Base-by-base conservation (phyloP, 2,888 invertebrate species). In the Drosophila mettleri region DNA sequence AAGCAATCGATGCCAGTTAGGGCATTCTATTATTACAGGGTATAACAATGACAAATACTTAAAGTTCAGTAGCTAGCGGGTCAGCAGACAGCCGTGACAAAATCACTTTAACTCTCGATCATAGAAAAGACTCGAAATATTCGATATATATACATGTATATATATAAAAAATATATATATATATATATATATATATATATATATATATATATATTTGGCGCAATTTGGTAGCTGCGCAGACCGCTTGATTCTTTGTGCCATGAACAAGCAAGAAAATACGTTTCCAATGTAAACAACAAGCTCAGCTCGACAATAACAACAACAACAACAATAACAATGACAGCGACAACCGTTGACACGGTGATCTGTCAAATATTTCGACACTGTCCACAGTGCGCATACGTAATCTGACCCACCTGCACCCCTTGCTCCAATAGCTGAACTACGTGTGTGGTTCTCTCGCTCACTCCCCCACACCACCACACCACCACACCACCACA, bases 361-460 rank as follows among this genome's bases (percentile, higher is more conserved):
- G 82, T 78, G 84, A 82, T 83, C 84, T 78, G 84, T 84, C 82
- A 74, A 82, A 78, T 62, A 80, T 79, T 83, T 80, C 80, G 73
- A 79, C 74, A 55, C 62, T 46, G 54, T 58, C 70, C 55, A 73
- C 68, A 51, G 46, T 39, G 60, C 69, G 69, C 54, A 74, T 74
- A 53, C 70, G 63, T 62, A 34, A 66, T 54, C 2, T 16, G 41
- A 14, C 33, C 24, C 27, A 24, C 38, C 55, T 9, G 38, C 31
- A 27, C 9, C 36, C 9, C n/a, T n/a, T 34, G 31, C 34, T 71
- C 55, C 55, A 58, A 49, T 41, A 20, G 31, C 7, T 54, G 69
- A 48, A 20, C 67, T n/a, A 39, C 60, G 73, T 73, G 69, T 65
- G 74, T 65, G 74, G 67, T 64, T 27, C 20, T 2, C 18, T n/a